These are phyloP conservation scores for Ceratosolen fusciceps DNA, from an alignment of 1,140 invertebrate species.

Conservation along the genomic window DNA sequence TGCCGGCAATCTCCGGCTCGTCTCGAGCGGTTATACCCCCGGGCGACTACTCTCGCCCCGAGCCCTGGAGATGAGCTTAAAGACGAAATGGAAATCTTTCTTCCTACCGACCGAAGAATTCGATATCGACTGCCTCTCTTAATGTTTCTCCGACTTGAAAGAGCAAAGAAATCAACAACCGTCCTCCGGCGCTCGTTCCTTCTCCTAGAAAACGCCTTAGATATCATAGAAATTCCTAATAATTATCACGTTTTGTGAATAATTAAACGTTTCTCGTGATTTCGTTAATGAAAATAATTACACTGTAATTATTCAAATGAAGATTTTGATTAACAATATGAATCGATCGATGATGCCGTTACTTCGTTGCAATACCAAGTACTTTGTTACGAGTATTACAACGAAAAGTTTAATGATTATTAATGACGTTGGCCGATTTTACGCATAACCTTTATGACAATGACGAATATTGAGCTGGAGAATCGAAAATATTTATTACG, in stretches of 20 bases:
- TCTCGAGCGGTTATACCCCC: background rate
- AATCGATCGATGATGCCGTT: too few species aligned
- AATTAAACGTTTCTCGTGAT: too few species aligned
- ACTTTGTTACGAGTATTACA: background rate
- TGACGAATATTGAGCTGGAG: background rate
- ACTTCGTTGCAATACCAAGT: too few species aligned
- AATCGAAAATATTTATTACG: background rate
- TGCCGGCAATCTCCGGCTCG: constrained; percentile 47
- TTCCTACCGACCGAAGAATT: background rate
- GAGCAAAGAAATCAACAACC: background rate
- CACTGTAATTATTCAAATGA: too few species aligned
- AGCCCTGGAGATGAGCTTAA: background rate
- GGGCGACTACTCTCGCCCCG: background rate
- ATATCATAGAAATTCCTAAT: background rate
- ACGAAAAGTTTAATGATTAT: too few species aligned
- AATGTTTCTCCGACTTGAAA: background rate
- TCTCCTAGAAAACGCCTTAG: background rate
- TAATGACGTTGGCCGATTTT: too few species aligned
- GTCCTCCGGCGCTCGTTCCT: constrained; percentile 31
- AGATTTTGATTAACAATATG: too few species aligned
- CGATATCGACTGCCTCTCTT: background rate
- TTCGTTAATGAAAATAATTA: too few species aligned
- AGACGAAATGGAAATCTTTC: constrained; percentile 10
- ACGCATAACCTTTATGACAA: too few species aligned
- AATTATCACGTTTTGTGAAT: too few species aligned